These are phyloP conservation scores for Sporophila hypoxantha DNA, from an alignment of 2,113 vertebrate genomes.

Conservation along the genomic window DNA sequence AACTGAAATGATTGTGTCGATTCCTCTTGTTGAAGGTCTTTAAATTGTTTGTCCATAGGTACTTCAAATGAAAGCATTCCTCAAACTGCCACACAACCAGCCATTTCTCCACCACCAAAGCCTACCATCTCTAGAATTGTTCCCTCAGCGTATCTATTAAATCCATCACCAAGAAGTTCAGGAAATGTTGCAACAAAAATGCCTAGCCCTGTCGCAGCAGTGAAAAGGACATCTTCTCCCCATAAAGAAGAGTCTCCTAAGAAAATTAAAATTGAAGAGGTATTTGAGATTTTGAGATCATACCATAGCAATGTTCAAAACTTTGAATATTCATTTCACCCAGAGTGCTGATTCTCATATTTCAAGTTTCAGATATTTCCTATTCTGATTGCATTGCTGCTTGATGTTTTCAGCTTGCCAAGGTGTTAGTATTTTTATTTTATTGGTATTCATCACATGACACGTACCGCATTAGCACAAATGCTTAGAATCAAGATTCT, in stretches of 20 bases:
- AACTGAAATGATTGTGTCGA: background rate
- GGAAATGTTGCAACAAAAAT: constrained; percentile 70
- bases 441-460: background rate
- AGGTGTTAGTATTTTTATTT: background rate
- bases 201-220: constrained; percentile 66
- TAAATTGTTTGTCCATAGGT: constrained; percentile 50
- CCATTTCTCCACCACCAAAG: constrained; percentile 73
- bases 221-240: constrained; percentile 75
- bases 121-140: constrained; percentile 69
- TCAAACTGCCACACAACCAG: constrained; percentile 73
- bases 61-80: constrained; percentile 77
- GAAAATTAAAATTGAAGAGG: constrained; percentile 77
- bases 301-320: background rate
- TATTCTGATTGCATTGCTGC: background rate
- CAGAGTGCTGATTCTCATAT: background rate
- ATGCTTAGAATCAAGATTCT: background rate
- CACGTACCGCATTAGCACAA: background rate
- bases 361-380: background rate
- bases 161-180: constrained; percentile 72
- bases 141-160: constrained; percentile 71
- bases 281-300: constrained; percentile 30
- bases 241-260: constrained; percentile 73
- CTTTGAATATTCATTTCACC: background rate
- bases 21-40: background rate
- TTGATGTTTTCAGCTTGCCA: background rate